These are phyloP conservation scores for Tortrix viridana DNA, from an alignment of 2,888 invertebrate genomes.

Conservation along the genomic window DNA sequence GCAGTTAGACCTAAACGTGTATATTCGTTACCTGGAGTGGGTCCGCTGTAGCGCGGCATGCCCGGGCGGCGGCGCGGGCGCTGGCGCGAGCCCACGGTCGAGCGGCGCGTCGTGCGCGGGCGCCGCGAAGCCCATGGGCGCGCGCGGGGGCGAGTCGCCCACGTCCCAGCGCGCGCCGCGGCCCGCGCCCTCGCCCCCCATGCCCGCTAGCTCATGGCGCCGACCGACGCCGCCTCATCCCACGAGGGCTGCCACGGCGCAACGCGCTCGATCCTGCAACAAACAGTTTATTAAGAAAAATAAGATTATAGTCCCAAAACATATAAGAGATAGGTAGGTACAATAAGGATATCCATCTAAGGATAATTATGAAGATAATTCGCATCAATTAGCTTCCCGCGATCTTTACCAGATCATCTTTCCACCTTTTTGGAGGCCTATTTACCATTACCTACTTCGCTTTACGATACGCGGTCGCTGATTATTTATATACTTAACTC, in stretches of 20 bases:
- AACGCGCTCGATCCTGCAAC: conserved; percentile 42
- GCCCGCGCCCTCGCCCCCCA: conserved; percentile 86
- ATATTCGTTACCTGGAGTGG: conserved; percentile 83
- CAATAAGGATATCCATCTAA: too few species aligned
- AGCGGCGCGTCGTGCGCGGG: conserved; percentile 85
- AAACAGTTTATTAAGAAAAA: not conserved
- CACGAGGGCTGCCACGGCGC: conserved; percentile 64
- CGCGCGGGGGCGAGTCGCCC: conserved; percentile 85
- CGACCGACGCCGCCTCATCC: conserved; percentile 64
- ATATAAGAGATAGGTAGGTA: too few species aligned
- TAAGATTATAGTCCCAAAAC: too few species aligned
- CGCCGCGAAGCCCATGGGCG: conserved; percentile 83
- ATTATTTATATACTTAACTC: too few species aligned
- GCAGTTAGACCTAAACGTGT: too few species aligned
- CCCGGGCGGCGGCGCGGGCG: conserved; percentile 78
- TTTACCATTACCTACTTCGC: too few species aligned
- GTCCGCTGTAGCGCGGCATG: conserved; percentile 86
- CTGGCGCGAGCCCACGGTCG: conserved; percentile 76
- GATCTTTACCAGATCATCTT: too few species aligned
- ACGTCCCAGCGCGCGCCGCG: conserved; percentile 86
- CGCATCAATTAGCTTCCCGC: too few species aligned
- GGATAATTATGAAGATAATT: too few species aligned
- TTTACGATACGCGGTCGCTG: too few species aligned
- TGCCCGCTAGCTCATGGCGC: conserved; percentile 81
- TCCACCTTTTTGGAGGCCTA: too few species aligned